Conservation (phyloP, 2,888 invertebrate species). For the Epinotia brunnichana region DNA sequence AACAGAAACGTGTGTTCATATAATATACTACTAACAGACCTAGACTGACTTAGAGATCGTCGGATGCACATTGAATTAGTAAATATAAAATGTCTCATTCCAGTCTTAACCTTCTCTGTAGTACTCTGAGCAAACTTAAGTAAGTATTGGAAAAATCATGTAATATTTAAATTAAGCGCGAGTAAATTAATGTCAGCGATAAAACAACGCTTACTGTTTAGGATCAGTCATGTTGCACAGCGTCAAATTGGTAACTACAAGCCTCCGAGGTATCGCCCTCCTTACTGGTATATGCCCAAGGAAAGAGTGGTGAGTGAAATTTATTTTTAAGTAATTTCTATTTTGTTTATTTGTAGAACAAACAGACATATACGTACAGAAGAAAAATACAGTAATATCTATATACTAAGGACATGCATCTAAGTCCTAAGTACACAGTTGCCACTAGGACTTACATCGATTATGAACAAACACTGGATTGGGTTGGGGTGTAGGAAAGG, state of each 20-base stretch:
- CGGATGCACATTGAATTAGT: slow-evolving; percentile 1
- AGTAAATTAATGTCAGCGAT: not conserved
- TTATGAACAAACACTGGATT: too few species aligned
- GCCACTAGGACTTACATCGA: too few species aligned
- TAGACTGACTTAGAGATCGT: too few species aligned
- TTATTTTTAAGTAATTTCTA: too few species aligned
- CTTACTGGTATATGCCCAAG: slow-evolving; percentile 89
- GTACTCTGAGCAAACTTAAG: slow-evolving; percentile 64
- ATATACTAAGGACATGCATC: too few species aligned
- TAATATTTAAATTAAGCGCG: not conserved
- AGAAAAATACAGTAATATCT: too few species aligned
- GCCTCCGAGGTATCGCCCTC: slow-evolving; percentile 86
- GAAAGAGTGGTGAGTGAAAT: slow-evolving; percentile 84
- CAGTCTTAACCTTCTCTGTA: slow-evolving; percentile 64
- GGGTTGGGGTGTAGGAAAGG: too few species aligned
- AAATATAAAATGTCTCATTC: slow-evolving; percentile 57
- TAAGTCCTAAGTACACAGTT: too few species aligned
- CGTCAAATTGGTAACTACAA: slow-evolving; percentile 57
- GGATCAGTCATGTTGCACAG: slow-evolving; percentile 61
- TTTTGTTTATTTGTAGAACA: too few species aligned
- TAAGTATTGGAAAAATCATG: slow-evolving; percentile 48
- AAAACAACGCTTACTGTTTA: slow-evolving; percentile 53
- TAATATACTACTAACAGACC: not conserved
- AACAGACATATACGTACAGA: too few species aligned
- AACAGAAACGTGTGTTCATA: not conserved